phyloP scores from a whole-genome alignment of 2,888 invertebrate species.

The Stomorhina lunata region DNA sequence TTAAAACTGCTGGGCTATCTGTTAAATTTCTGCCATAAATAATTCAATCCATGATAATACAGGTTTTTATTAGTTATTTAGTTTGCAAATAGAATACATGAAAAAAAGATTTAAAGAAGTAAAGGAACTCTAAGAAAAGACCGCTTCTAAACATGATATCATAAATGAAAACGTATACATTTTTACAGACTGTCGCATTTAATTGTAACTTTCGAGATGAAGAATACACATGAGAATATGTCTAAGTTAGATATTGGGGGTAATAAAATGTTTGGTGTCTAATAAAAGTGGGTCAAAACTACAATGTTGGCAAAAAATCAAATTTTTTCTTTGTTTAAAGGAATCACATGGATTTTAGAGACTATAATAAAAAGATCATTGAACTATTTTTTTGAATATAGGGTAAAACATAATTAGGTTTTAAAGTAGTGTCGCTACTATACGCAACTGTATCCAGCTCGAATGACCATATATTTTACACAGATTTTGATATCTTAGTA shows the following conservation, averaged over 20 bases:
- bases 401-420: too few relatives aligned
- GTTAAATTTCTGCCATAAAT: neutral
- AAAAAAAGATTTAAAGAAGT: neutral
- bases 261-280: neutral
- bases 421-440: too few relatives aligned
- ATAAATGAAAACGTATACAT: too few relatives aligned
- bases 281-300: too few relatives aligned
- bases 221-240: neutral
- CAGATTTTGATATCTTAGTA: too few relatives aligned
- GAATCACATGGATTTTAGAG: too few relatives aligned
- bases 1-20: neutral
- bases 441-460: too few relatives aligned
- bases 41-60: slow-evolving; percentile 28
- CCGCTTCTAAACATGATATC: slow-evolving; percentile 43
- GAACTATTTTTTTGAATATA: too few relatives aligned
- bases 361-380: too few relatives aligned
- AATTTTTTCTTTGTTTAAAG: too few relatives aligned
- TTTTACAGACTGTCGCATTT: slow-evolving; percentile 49
- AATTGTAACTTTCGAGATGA: slow-evolving; percentile 20
- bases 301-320: too few relatives aligned
- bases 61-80: slow-evolving; percentile 40
- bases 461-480: too few relatives aligned
- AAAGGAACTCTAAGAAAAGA: slow-evolving; percentile 4
- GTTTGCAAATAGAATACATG: neutral
- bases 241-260: slow-evolving; percentile 6